These are phyloP conservation scores for Drosophila antonietae DNA, from an alignment of 2,888 invertebrate species.

Conservation along the genomic window DNA sequence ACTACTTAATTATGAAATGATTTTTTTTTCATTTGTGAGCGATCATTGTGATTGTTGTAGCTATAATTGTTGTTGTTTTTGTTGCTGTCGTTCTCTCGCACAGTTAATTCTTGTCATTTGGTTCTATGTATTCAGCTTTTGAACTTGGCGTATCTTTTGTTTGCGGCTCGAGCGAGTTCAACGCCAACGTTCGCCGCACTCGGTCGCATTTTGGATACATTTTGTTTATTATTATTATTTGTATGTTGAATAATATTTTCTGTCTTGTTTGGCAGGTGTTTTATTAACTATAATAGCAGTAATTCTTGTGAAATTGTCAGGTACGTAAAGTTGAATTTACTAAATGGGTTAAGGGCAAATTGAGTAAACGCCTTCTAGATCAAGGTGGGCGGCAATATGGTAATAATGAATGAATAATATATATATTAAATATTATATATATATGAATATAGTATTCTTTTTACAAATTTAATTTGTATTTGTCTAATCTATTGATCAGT, in stretches of 20 bases:
- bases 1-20: slow-evolving; percentile 50
- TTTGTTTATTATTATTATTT: not conserved
- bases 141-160: slow-evolving; percentile 49
- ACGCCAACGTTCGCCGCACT: slow-evolving; percentile 48
- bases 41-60: slow-evolving; percentile 16
- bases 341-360: not conserved
- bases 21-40: slow-evolving; percentile 18
- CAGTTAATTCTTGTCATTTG: slow-evolving; percentile 55
- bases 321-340: slow-evolving; percentile 16
- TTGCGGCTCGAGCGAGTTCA: slow-evolving; percentile 54
- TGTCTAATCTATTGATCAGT: slow-evolving; percentile 1
- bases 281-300: slow-evolving; percentile 24
- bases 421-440: too few relatives aligned
- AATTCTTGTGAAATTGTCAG: slow-evolving; percentile 21
- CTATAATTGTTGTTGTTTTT: slow-evolving; percentile 30
- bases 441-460: too few relatives aligned
- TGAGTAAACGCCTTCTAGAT: slow-evolving; percentile 2
- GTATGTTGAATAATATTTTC: slow-evolving; percentile 1
- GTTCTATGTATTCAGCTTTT: slow-evolving; percentile 35
- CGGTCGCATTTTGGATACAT: slow-evolving; percentile 43
- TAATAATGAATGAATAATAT: too few relatives aligned
- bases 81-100: slow-evolving; percentile 37
- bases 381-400: not conserved
- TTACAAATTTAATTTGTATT: not conserved
- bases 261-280: slow-evolving; percentile 23